Base-by-base conservation (phyloP, 2,797 vertebrate species). In the Molossus alvarezi region DNA sequence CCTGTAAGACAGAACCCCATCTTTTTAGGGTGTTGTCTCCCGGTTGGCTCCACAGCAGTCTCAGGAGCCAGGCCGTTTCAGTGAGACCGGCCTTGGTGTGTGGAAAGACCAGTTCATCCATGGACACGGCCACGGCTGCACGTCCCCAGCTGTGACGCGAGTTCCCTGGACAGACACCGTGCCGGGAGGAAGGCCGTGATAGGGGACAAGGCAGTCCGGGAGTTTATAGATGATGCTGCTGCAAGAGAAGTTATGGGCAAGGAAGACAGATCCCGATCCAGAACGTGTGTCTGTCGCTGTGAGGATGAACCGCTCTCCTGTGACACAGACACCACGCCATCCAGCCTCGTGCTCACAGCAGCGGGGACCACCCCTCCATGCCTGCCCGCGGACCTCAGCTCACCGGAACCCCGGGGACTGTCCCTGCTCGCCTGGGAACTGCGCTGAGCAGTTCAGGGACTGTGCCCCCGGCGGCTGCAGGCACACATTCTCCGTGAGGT, bases 141-240 rank as follows among this genome's bases (percentile, higher is more conserved):
- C 10, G 65, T 57, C n/a, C 58, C 45, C 51, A 48, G 55, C 27
- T 55, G 14, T 3, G 29, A 33, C 27, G 2, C 17, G 20, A 65
- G 62, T 23, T 53, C 12, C 37, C 15, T 15, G 13, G 55, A n/a
- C 51, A 57, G 65, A 53, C 23, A 13, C 29, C 23, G 15, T 48
- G 25, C 41, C 8, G 0, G 10, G 41, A 58, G 9, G 48, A 12
- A 21, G 1, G 3, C 10, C 8, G 0, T 6, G 14, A 7, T 9
- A 20, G 18, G 6, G 2, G 25, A 17, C 3, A 58, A 77, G 15
- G 33, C 21, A 1, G 37, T 9, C 65, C 25, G 13, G 23, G 29
- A 75, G 8, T 17, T 55, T 65, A 45, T 0, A 9, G 48, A 48
- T 27, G 60, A 33, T 17, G 20, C 6, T 2, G 33, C 27, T 15